phyloP scores from a whole-genome alignment of 2,888 invertebrate species.

The Argyresthia goedartella region DNA sequence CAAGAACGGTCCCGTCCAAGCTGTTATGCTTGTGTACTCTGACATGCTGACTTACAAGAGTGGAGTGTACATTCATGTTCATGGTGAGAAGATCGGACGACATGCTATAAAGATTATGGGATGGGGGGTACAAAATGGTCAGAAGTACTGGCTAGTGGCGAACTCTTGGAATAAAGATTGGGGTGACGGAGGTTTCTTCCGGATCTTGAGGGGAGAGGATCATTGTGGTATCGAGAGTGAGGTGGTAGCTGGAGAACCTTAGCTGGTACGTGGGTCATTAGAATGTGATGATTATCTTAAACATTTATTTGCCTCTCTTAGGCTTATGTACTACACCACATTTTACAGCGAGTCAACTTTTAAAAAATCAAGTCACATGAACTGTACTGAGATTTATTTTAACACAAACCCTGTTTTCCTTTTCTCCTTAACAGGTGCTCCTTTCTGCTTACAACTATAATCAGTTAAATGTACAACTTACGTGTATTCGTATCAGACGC shows the following conservation, averaged over 20 bases:
- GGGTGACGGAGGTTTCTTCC: slow-evolving; percentile 91
- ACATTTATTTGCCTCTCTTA: no score
- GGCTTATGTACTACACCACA: no score
- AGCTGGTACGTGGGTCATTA: no score
- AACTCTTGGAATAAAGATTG: slow-evolving; percentile 96
- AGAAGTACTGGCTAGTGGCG: slow-evolving; percentile 90
- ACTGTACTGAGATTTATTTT: no score
- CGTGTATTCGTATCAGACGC: no score
- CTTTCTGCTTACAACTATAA: no score
- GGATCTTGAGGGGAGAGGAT: slow-evolving; percentile 84
- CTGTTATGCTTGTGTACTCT: slow-evolving; percentile 86
- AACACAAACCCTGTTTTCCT: no score
- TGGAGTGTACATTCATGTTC: slow-evolving; percentile 78
- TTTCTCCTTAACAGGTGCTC: no score
- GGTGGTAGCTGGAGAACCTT: slow-evolving; percentile 78
- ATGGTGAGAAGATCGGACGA: slow-evolving; percentile 82
- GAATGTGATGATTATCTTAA: no score
- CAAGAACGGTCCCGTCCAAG: slow-evolving; percentile 91
- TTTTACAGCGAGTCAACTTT: no score
- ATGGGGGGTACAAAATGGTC: slow-evolving; percentile 84
- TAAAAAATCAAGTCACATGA: no score
- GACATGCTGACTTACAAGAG: slow-evolving; percentile 88
- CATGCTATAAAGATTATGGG: slow-evolving; percentile 91
- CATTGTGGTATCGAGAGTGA: slow-evolving; percentile 82
- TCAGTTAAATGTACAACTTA: no score